Conservation (phyloP, 2,797 vertebrate species). For the Helicolenus hilgendorfi region DNA sequence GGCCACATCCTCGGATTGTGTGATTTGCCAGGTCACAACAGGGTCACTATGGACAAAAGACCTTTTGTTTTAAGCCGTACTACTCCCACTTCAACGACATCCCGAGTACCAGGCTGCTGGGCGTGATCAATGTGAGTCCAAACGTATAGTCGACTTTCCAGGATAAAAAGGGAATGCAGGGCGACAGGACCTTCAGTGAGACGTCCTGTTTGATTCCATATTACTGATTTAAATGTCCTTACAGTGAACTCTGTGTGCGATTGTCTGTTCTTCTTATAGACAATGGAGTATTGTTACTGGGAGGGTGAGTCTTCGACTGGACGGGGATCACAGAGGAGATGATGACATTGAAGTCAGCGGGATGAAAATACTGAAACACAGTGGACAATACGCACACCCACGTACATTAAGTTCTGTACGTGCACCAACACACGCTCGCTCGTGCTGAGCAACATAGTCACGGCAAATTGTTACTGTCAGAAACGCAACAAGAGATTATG, state of each 20-base stretch:
- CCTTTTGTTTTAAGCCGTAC: slow-evolving; percentile 37
- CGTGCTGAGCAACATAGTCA: not conserved
- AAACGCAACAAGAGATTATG: not conserved
- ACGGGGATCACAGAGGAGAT: slow-evolving; percentile 61
- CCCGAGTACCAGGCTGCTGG: slow-evolving; percentile 13
- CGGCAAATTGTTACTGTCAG: slow-evolving; percentile 1
- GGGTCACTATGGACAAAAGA: slow-evolving; percentile 40
- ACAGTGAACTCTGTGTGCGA: slow-evolving; percentile 70
- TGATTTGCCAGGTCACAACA: slow-evolving; percentile 9
- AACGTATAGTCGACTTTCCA: not conserved
- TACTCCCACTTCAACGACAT: slow-evolving; percentile 5
- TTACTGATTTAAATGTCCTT: slow-evolving; percentile 63
- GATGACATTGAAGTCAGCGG: slow-evolving; percentile 72
- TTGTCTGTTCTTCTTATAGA: slow-evolving; percentile 68
- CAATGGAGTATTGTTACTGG: slow-evolving; percentile 82
- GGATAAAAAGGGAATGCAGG: slow-evolving; percentile 31
- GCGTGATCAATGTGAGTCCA: slow-evolving; percentile 26
- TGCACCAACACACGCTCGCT: not conserved
- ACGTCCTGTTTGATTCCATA: slow-evolving; percentile 31
- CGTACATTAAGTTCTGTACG: not conserved
- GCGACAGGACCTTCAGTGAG: slow-evolving; percentile 33
- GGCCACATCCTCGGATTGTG: slow-evolving; percentile 53
- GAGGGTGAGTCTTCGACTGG: slow-evolving; percentile 47
- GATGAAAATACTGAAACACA: slow-evolving; percentile 55
- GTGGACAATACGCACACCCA: slow-evolving; percentile 21